Base-by-base conservation (phyloP, 2,888 invertebrate genomes). In the Cabera pusaria region DNA sequence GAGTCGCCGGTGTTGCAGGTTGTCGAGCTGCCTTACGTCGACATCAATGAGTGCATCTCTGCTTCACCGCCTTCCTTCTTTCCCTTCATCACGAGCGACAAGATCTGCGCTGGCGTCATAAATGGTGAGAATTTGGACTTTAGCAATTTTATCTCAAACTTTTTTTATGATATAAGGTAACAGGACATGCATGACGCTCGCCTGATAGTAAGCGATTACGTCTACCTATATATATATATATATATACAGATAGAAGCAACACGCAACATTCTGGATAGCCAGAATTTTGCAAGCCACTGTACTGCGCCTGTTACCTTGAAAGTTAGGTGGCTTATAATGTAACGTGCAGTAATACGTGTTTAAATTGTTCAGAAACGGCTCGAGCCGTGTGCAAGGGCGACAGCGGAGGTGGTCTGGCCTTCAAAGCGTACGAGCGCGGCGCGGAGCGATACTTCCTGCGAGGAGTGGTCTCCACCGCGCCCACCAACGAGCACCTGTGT, bases 371-470 rank as follows among this genome's bases (percentile, higher is more conserved):
- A 41, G 41, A 29, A 1, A 41, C 41, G 3, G 29, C 21, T 1
- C 19, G 21, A 1, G 64, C 74, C 0, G 51, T 76, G 0, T 79
- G 79, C 44, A 57, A 70, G 26, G 77, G 78, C 1, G 78, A 80
- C 55, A 76, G 78, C 38, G 78, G 80, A 0, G 75, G 77, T 0
- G 76, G 77, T 0, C 49, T 79, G 3, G 58, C 63, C 1, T 74
- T 78, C 44, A 43, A 61, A 0, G 59, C 60, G 0, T 34, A 26
- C 0, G 67, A 64, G 4, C 41, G 57, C 2, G 63, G 64, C 2
- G 38, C 44, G 1, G 38, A 54, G n/a, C 50, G 71, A 0, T 75
- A 62, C 53, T 77, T 71, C 46, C 59, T 79, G 0, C 60, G 76
- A 0, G 79, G 78, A 0, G 37, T 79, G 1, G 72, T 73, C 1